phyloP scores from a whole-genome alignment of 2,888 invertebrate genomes.

The Catocala sponsa region DNA sequence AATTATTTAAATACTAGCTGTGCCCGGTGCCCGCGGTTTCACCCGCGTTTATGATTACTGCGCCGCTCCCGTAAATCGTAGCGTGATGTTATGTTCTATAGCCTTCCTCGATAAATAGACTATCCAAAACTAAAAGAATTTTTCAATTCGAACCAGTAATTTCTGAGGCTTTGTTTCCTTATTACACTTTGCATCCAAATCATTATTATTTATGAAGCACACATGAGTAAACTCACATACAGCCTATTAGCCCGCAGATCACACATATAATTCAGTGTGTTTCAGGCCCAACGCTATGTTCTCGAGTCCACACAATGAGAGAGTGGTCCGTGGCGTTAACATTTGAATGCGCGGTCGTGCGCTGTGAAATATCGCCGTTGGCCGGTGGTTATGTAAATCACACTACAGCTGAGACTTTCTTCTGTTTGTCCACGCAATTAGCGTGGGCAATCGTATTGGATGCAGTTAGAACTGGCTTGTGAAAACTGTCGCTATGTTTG shows the following conservation, averaged over 20 bases:
- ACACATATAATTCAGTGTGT: neutral
- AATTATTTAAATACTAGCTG: too few species aligned
- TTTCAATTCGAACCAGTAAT: too few species aligned
- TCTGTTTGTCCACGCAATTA: slow-evolving; percentile 62
- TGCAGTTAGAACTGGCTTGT: slow-evolving; percentile 26
- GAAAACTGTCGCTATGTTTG: slow-evolving; percentile 33
- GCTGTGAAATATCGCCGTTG: slow-evolving; percentile 34
- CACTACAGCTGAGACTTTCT: slow-evolving; percentile 62
- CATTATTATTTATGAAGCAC: too few species aligned
- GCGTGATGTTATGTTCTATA: too few species aligned
- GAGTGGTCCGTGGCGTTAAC: slow-evolving; percentile 23
- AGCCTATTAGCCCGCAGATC: neutral
- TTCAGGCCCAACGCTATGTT: neutral
- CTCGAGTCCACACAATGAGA: slow-evolving; percentile 20
- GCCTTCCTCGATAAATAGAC: too few species aligned
- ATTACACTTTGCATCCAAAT: too few species aligned
- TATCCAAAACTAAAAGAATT: too few species aligned
- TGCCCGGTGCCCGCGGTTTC: too few species aligned
- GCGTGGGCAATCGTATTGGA: slow-evolving; percentile 49
- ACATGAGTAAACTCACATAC: neutral
- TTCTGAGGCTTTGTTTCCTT: too few species aligned
- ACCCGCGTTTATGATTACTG: too few species aligned
- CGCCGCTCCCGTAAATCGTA: too few species aligned
- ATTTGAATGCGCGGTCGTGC: slow-evolving; percentile 34
- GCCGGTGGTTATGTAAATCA: slow-evolving; percentile 64